Evolutionary conservation across 2,113 vertebrate genomes (phyloP).

Genomic region (Microtus montanus): DNA sequence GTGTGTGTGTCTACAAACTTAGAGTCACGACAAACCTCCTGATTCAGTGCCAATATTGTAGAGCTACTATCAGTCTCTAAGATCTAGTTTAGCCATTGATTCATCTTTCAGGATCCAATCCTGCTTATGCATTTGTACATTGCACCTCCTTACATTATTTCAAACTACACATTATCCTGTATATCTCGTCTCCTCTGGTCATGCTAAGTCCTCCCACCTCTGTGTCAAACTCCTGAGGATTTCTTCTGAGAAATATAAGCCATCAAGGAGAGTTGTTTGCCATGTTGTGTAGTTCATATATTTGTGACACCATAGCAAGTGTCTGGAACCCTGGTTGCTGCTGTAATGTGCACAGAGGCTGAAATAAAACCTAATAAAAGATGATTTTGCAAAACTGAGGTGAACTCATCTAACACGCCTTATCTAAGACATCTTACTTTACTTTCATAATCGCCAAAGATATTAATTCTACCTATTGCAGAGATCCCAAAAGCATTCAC

Average conservation of each 20-base stretch:
- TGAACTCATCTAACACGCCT: not conserved
- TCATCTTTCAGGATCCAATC: not conserved
- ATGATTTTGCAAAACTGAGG: not conserved
- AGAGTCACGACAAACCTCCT: not conserved
- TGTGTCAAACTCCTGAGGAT: not conserved
- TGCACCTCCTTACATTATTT: not conserved
- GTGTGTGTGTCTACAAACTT: not conserved
- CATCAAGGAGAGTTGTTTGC: not conserved
- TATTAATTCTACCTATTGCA: not conserved
- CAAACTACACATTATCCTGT: not conserved
- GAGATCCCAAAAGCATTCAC: slow-evolving; percentile 8
- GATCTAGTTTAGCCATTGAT: not conserved
- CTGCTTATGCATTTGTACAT: not conserved
- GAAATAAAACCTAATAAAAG: slow-evolving; percentile 24
- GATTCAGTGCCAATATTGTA: not conserved
- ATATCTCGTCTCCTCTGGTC: not conserved
- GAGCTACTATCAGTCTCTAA: not conserved
- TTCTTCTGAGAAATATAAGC: not conserved
- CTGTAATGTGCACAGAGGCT: not conserved
- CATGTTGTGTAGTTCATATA: not conserved
- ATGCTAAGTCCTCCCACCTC: rapidly evolving
- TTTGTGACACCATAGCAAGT: not conserved
- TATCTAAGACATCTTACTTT: not conserved
- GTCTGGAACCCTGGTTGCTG: not conserved
- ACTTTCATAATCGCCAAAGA: not conserved